Evolutionary conservation across 2,888 invertebrate genomes (phyloP).

Genomic region (Catocala nupta): DNA sequence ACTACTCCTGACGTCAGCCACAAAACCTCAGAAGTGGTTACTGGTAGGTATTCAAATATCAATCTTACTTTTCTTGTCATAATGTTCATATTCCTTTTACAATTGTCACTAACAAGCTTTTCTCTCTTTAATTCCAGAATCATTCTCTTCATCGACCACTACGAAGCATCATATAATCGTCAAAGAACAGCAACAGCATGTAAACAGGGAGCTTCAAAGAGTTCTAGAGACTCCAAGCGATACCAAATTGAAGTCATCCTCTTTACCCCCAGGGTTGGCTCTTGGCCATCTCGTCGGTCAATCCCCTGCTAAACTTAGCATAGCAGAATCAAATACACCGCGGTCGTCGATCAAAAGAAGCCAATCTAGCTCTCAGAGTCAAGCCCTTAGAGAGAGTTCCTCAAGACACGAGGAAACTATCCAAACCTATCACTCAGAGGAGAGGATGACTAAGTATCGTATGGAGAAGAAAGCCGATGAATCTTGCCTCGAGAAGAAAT

Average conservation of each 20-base stretch:
- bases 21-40: conserved; percentile 82
- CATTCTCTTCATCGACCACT: conserved; percentile 85
- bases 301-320: conserved; percentile 84
- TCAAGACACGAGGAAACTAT: conserved; percentile 65
- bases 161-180: conserved; percentile 79
- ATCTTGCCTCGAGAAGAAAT: conserved; percentile 82
- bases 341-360: conserved; percentile 83
- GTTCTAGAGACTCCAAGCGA: conserved; percentile 81
- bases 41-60: conserved; percentile 65
- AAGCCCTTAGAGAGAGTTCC: conserved; percentile 71
- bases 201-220: conserved; percentile 77
- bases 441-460: conserved; percentile 72
- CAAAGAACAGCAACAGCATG: conserved; percentile 76
- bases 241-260: conserved; percentile 88
- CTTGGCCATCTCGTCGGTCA: conserved; percentile 82
- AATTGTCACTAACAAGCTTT: not conserved
- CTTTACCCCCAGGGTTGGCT: conserved; percentile 88
- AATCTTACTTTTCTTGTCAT: not conserved
- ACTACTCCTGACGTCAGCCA: conserved; percentile 87
- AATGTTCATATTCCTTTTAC: not conserved
- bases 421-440: conserved; percentile 69
- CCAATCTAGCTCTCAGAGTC: conserved; percentile 84
- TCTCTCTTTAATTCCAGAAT: conserved; percentile 70
- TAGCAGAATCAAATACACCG: conserved; percentile 77
- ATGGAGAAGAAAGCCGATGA: conserved; percentile 80